These are phyloP conservation scores for Semicossyphus pulcher DNA, from an alignment of 2,113 vertebrate species.

Conservation along the genomic window DNA sequence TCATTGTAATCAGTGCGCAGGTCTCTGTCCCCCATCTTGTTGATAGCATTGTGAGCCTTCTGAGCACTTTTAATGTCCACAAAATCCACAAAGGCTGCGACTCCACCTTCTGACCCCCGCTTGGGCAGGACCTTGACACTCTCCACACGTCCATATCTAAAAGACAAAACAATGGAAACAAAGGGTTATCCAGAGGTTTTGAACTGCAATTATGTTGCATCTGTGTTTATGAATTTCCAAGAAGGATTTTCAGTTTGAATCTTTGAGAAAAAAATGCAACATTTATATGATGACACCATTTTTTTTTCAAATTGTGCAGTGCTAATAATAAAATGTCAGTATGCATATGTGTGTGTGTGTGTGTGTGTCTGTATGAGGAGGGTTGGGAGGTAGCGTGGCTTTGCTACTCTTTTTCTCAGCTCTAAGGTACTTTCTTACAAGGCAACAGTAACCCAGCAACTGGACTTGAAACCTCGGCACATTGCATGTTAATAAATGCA, in stretches of 20 bases:
- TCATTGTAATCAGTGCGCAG: slow-evolving; percentile 99
- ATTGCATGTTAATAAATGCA: slow-evolving; percentile 56
- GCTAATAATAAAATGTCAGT: not conserved
- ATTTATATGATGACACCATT: not conserved
- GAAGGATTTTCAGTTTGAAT: not conserved
- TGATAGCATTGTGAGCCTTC: slow-evolving; percentile 99
- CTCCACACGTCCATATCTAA: slow-evolving; percentile 98
- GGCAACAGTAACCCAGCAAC: slow-evolving; percentile 87
- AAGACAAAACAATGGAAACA: slow-evolving; percentile 53
- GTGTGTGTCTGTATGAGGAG: not conserved
- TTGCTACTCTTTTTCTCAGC: slow-evolving; percentile 41
- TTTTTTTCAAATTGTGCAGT: not conserved
- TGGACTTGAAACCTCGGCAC: slow-evolving; percentile 55
- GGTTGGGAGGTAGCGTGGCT: slow-evolving; percentile 11
- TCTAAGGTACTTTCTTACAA: slow-evolving; percentile 69
- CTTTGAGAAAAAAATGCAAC: not conserved
- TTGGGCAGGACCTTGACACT: slow-evolving; percentile 99
- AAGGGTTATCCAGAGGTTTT: slow-evolving; percentile 20
- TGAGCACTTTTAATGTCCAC: slow-evolving; percentile 99
- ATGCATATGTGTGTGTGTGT: not conserved
- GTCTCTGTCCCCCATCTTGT: slow-evolving; percentile 99
- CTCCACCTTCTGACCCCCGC: slow-evolving; percentile 97
- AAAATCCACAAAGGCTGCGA: slow-evolving; percentile 99
- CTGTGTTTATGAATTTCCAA: not conserved
- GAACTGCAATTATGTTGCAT: not conserved